Conservation (phyloP, 1,140 invertebrate genomes). For the Heterodera carotae region DNA sequence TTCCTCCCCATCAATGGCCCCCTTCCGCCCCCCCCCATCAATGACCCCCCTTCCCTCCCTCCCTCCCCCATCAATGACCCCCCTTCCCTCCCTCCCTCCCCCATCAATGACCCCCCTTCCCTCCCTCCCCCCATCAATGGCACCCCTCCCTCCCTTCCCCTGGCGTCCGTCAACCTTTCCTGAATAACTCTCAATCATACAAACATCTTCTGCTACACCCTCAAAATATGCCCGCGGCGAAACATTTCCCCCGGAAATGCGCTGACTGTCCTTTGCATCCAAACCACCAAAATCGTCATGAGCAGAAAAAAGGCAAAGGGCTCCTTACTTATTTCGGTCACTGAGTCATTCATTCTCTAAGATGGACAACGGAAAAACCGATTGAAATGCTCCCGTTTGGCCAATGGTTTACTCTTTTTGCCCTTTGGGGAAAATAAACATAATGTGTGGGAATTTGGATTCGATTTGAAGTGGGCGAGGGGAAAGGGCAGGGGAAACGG, state of each 20-base stretch:
- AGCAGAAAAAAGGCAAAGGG: too few species aligned
- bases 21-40: too few species aligned
- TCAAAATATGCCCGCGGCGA: neutral
- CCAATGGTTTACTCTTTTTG: neutral
- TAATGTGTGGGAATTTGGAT: neutral
- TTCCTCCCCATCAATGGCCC: too few species aligned
- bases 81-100: too few species aligned
- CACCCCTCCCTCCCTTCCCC: neutral
- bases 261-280: neutral
- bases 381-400: neutral
- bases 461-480: too few species aligned
- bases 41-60: too few species aligned
- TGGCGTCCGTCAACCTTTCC: neutral
- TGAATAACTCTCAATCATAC: neutral
- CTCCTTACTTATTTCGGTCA: neutral
- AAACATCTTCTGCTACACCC: neutral
- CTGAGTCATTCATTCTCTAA: neutral
- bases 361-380: neutral
- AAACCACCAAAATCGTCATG: neutral
- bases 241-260: neutral
- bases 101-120: too few species aligned
- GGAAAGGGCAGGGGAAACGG: too few species aligned
- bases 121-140: too few species aligned
- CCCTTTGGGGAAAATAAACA: neutral
- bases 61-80: too few species aligned